phyloP scores from a whole-genome alignment of 2,113 vertebrate species.

The Corythornis cristatus region DNA sequence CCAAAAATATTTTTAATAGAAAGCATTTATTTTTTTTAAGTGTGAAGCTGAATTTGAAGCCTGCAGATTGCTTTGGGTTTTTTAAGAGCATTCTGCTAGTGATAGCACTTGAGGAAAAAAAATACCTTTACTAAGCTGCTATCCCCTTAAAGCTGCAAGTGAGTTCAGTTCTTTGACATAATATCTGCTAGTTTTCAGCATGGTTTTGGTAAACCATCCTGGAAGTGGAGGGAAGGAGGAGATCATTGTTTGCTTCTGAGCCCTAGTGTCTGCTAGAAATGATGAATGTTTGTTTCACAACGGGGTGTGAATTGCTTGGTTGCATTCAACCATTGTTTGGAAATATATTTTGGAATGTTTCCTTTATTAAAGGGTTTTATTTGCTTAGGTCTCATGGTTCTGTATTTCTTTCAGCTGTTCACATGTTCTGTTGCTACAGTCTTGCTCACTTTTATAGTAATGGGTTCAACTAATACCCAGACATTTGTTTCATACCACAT shows the following conservation, averaged over 20 bases:
- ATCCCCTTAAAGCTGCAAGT: background rate
- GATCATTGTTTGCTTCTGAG: slow-evolving; percentile 35
- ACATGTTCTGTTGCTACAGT: background rate
- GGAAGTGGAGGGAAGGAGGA: background rate
- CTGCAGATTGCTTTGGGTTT: background rate
- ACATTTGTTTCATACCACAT: background rate
- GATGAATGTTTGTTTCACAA: slow-evolving; percentile 59
- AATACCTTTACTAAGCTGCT: background rate
- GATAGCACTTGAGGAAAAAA: background rate
- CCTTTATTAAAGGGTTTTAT: slow-evolving; percentile 56
- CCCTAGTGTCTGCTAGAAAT: slow-evolving; percentile 40
- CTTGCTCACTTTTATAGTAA: slow-evolving; percentile 20
- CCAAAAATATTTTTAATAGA: slow-evolving; percentile 27
- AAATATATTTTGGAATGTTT: slow-evolving; percentile 63
- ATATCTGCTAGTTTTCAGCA: background rate
- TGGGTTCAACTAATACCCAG: slow-evolving; percentile 14
- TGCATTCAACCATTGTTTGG: slow-evolving; percentile 65
- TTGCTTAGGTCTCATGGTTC: slow-evolving; percentile 16
- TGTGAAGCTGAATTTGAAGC: slow-evolving; percentile 19
- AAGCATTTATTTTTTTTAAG: background rate
- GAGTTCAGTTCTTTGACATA: background rate
- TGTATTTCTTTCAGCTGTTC: slow-evolving; percentile 60
- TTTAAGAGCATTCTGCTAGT: background rate
- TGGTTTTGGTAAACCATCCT: background rate
- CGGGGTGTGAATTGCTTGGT: slow-evolving; percentile 58